These are phyloP conservation scores for Leucosticte australis DNA, from an alignment of 2,113 vertebrate species.

Conservation along the genomic window DNA sequence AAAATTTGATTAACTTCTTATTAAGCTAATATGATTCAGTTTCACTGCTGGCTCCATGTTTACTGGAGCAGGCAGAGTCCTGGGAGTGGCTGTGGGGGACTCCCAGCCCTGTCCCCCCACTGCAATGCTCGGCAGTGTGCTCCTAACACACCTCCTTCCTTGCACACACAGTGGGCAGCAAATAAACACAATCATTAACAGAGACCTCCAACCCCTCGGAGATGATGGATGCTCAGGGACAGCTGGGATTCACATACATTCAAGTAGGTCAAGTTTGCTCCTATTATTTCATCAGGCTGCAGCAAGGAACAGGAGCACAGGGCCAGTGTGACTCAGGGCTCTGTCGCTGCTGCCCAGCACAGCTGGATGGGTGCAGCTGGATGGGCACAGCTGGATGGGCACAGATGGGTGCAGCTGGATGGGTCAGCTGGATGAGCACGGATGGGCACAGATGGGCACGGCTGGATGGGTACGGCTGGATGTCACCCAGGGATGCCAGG, in stretches of 20 bases:
- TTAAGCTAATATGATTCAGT: not conserved
- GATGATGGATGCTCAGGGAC: not conserved
- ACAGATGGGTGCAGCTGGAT: not conserved
- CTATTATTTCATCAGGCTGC: not conserved
- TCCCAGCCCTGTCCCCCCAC: not conserved
- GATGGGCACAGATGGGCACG: not conserved
- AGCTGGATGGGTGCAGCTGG: not conserved
- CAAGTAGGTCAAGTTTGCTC: not conserved
- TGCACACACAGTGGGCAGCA: not conserved
- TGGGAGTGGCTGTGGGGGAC: not conserved
- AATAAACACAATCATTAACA: not conserved
- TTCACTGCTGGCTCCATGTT: not conserved
- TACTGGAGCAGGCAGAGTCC: not conserved
- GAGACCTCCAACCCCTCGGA: not conserved
- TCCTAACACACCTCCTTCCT: not conserved
- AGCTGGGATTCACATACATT: not conserved
- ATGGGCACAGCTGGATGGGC: not conserved
- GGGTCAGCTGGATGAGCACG: not conserved
- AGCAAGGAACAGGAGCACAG: not conserved
- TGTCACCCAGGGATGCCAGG: too few species aligned
- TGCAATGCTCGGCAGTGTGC: fast-evolving
- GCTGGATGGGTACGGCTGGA: not conserved
- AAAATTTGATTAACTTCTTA: not conserved
- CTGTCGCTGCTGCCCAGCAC: not conserved
- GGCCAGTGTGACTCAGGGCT: fast-evolving